Base-by-base conservation (phyloP, 2,797 vertebrate species). In the Moxostoma hubbsi region DNA sequence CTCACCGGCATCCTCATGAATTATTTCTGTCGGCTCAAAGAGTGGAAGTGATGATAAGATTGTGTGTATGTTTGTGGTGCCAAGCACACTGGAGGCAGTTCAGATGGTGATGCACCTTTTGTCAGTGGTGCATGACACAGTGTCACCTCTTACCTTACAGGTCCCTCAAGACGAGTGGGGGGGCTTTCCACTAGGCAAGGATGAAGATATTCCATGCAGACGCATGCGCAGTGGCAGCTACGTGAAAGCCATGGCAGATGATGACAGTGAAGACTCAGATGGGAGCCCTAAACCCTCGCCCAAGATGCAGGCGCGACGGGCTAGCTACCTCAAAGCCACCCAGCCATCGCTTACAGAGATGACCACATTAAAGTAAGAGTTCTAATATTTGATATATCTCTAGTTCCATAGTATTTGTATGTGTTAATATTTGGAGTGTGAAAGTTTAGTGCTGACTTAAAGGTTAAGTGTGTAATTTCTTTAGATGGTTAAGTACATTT, bases 271-370 rank as follows among this genome's bases (percentile, higher is more conserved):
- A 2, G 95, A 96, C 81, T 96, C 95, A 0, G 95, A 96, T 85
- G 93, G 92, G 4, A 95, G 95, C 50, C 95, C 95, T 0, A 96
- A 96, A 85, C 93, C 92, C 49, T 96, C 95, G 70, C 95, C 95
- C 82, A 96, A 96, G 89, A 91, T 95, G 76, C 95, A 95, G 86
- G 95, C 95, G 0, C 90, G 95, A 45, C 93, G 95, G 72, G 95
- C 95, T 83, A 96, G 95, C 87, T 96, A 96, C 92, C 95, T 96
- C 90, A 96, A 95, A 87, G 95, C 95, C 59, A 96, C 95, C n/a
- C 95, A 96, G 74, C 95, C 95, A 12, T 96, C 95, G 63, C 94
- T 96, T 59, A 96, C 95, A 0, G 95, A 96, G 85, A 95, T 96
- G 90, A 95, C 95, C 87, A 95, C 95, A 13, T 94, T 96, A 88